These are phyloP conservation scores for Galerucella pusilla DNA, from an alignment of 2,888 invertebrate species.

Conservation along the genomic window DNA sequence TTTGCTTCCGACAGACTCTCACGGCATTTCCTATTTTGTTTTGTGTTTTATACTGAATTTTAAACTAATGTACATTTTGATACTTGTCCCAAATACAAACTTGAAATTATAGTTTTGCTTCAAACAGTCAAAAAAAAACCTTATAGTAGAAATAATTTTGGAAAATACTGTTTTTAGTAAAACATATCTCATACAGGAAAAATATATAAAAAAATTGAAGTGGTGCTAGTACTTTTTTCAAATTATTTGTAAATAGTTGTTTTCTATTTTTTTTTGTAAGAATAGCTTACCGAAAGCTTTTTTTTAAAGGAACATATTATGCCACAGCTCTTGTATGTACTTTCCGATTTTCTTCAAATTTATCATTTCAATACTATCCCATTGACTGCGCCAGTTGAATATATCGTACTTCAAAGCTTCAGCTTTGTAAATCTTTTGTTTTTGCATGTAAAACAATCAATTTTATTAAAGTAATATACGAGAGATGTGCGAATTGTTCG, in stretches of 20 bases:
- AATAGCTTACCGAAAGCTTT: neutral
- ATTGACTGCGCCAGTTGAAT: neutral
- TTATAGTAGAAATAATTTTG: neutral
- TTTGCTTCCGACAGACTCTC: neutral
- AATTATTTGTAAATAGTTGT: neutral
- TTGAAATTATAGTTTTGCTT: neutral
- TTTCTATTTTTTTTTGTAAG: neutral
- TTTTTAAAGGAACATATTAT: neutral
- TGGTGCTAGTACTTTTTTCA: constrained; percentile 26
- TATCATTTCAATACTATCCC: neutral
- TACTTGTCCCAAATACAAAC: constrained; percentile 16
- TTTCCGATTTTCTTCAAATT: neutral
- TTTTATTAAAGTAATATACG: neutral
- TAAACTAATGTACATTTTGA: constrained; percentile 30
- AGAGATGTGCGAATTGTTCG: neutral
- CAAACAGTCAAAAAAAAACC: neutral
- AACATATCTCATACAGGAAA: neutral
- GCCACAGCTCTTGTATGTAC: constrained; percentile 3
- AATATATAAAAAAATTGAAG: constrained; percentile 5
- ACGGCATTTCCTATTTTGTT: neutral
- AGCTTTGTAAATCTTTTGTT: neutral
- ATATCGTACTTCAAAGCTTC: no score
- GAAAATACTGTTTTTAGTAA: neutral
- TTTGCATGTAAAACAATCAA: neutral
- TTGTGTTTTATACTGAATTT: constrained; percentile 18